Percentiles rank a stretch among this genome's conserved stretches.
These are phyloP conservation scores for Pristionchus japonicus DNA, from an alignment of 2,888 invertebrate genomes.

Conservation along the genomic window DNA sequence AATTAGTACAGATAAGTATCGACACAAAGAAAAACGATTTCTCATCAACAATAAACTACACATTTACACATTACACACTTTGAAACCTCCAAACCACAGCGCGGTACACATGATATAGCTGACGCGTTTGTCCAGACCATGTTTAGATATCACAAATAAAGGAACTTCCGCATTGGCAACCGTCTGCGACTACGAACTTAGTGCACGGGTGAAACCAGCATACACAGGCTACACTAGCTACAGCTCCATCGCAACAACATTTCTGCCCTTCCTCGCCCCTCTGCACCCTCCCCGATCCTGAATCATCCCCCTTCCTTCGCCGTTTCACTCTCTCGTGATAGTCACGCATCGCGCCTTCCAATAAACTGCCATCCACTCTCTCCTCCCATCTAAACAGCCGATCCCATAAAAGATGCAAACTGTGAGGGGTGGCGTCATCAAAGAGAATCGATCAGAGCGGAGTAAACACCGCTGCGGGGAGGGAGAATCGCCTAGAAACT, in stretches of 20 bases:
- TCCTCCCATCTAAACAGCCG: neutral
- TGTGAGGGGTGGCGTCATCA: neutral
- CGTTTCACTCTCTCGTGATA: neutral
- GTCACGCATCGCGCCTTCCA: neutral
- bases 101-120: too few species aligned
- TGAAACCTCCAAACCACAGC: too few species aligned
- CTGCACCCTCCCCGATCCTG: neutral
- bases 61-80: too few species aligned
- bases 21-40: too few species aligned
- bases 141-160: too few species aligned
- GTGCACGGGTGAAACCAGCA: too few species aligned
- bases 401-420: neutral
- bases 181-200: too few species aligned
- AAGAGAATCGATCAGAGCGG: neutral
- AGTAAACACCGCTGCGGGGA: neutral
- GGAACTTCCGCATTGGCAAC: too few species aligned
- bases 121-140: too few species aligned
- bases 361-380: neutral
- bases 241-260: neutral
- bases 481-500: neutral
- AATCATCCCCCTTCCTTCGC: neutral
- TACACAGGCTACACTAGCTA: too few species aligned
- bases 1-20: too few species aligned
- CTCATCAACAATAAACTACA: too few species aligned
- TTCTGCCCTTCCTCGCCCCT: neutral